These are phyloP conservation scores for Dendrolimus kikuchii DNA, from an alignment of 1,140 invertebrate species.

Conservation along the genomic window DNA sequence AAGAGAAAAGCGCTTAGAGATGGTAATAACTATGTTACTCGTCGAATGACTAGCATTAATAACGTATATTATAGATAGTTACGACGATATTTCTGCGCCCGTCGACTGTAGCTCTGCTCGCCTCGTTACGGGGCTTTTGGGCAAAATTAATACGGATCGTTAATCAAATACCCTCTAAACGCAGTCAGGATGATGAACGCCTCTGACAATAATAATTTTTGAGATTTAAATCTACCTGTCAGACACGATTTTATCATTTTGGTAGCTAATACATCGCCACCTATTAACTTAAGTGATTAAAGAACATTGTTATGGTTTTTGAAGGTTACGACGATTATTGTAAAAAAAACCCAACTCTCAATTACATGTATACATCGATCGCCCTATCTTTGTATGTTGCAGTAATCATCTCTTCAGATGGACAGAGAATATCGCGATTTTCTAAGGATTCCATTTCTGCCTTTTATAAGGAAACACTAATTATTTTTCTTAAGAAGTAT, in stretches of 20 bases:
- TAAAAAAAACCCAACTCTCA: no score
- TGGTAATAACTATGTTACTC: constrained; percentile 19
- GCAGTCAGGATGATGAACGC: constrained; percentile 23
- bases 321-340: no score
- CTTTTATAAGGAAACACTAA: no score
- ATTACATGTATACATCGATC: no score
- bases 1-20: constrained; percentile 10
- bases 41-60: constrained; percentile 26
- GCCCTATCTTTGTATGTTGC: no score
- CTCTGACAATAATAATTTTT: constrained; percentile 25
- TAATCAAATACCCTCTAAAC: constrained; percentile 40
- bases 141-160: constrained; percentile 43
- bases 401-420: no score
- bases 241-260: neutral
- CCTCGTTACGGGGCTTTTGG: constrained; percentile 39
- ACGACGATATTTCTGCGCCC: constrained; percentile 20
- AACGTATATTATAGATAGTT: constrained; percentile 22
- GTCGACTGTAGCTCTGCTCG: constrained; percentile 20
- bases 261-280: neutral
- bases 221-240: neutral
- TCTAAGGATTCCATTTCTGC: no score
- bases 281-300: neutral
- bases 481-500: no score
- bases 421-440: no score
- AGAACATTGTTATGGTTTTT: no score